phyloP scores from a whole-genome alignment of 2,797 vertebrate species.

The Xenops minutus region DNA sequence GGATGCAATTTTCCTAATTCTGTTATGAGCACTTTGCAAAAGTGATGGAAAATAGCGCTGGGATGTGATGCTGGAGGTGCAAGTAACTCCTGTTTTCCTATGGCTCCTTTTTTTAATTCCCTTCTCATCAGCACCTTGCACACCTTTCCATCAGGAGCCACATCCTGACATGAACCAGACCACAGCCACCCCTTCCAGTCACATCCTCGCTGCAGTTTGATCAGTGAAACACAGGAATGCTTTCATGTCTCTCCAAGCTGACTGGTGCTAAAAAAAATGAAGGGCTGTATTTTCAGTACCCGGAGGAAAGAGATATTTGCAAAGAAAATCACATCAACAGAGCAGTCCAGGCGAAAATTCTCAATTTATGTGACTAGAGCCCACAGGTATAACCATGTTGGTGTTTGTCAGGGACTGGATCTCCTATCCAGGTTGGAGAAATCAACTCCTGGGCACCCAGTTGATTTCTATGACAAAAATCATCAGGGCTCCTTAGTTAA shows the following conservation, averaged over 20 bases:
- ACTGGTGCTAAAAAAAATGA: background rate
- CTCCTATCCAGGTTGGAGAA: background rate
- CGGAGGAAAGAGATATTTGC: background rate
- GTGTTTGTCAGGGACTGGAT: background rate
- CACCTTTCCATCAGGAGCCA: background rate
- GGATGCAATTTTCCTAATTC: background rate
- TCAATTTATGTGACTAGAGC: background rate
- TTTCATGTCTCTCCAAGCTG: slow-evolving; percentile 14
- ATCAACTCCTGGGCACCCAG: background rate
- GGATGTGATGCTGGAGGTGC: background rate
- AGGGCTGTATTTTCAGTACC: background rate
- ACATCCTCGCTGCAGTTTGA: background rate
- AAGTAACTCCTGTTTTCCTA: background rate
- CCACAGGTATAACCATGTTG: background rate
- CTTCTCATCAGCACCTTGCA: background rate
- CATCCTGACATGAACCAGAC: background rate
- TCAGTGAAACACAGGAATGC: background rate
- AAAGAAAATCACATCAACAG: background rate
- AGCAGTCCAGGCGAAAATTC: background rate
- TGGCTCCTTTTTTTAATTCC: rapidly evolving
- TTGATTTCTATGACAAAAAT: background rate
- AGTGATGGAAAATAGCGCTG: background rate
- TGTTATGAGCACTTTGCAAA: background rate
- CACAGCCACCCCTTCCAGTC: rapidly evolving
- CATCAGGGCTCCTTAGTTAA: background rate